Percentiles rank a stretch among this genome's conserved stretches.
Evolutionary conservation across 2,797 vertebrate genomes (phyloP).

Genomic region (Ceryle rudis): DNA sequence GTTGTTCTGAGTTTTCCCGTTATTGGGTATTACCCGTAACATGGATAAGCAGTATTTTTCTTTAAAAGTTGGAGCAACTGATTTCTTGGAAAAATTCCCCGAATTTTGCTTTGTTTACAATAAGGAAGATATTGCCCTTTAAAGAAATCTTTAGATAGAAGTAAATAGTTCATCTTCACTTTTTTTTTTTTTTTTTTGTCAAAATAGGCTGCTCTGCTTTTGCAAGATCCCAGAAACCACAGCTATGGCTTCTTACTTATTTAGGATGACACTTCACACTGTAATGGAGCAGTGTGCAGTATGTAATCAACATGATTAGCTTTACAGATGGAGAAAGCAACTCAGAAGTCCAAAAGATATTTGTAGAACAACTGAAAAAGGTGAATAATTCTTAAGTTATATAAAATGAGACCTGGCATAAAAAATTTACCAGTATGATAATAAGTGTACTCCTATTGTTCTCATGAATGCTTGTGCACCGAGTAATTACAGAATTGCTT

Average conservation of each 20-base stretch:
- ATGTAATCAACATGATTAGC: not conserved
- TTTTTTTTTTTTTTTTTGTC: not conserved
- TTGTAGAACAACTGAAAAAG: not conserved
- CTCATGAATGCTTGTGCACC: not conserved
- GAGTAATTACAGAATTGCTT: conserved; percentile 11
- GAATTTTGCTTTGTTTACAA: not conserved
- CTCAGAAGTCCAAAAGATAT: not conserved
- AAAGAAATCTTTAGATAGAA: not conserved
- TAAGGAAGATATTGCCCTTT: not conserved
- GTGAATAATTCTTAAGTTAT: not conserved
- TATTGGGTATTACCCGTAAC: not conserved
- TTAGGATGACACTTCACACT: not conserved
- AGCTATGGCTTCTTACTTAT: not conserved
- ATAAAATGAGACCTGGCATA: not conserved
- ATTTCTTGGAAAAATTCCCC: not conserved
- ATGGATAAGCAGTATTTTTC: not conserved
- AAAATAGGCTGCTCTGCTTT: not conserved
- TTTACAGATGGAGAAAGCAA: not conserved
- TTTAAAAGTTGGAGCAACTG: not conserved
- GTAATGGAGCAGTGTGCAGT: not conserved
- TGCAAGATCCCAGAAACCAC: not conserved
- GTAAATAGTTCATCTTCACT: not conserved
- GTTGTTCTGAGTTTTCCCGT: not conserved
- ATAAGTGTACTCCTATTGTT: conserved; percentile 3
- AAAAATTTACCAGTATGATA: not conserved